Evolutionary conservation across 2,888 invertebrate species (phyloP).

Genomic region (Calliphora vomitoria): DNA sequence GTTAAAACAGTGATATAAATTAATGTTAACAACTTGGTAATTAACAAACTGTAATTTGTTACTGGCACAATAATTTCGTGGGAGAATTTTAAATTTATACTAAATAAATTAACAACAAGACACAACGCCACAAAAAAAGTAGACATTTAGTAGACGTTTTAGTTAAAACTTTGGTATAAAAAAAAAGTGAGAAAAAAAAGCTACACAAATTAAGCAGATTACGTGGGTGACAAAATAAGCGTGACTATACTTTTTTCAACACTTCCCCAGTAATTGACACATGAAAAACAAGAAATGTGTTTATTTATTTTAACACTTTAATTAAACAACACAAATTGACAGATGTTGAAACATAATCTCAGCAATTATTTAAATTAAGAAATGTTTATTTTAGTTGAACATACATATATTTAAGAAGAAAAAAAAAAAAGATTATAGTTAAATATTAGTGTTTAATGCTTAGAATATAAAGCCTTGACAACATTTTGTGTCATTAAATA

Average conservation of each 20-base stretch:
- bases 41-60: conserved; percentile 58
- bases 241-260: conserved; percentile 14
- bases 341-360: background rate
- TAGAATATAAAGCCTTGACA: background rate
- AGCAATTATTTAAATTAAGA: background rate
- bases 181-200: background rate
- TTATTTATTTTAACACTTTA: conserved; percentile 10
- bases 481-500: background rate
- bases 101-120: conserved; percentile 40
- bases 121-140: background rate
- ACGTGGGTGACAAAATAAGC: conserved; percentile 61
- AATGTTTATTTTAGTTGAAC: background rate
- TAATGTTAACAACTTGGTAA: conserved; percentile 62
- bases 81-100: conserved; percentile 52
- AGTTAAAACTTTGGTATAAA: conserved; percentile 8
- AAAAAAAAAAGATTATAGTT: conserved; percentile 2
- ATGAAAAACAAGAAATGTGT: background rate
- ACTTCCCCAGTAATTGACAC: background rate
- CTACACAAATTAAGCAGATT: background rate
- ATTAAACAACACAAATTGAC: background rate
- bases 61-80: conserved; percentile 44
- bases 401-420: background rate
- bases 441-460: background rate
- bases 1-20: conserved; percentile 63
- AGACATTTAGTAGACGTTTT: background rate